phyloP scores from a whole-genome alignment of 2,113 vertebrate genomes.

The Lagenorhynchus albirostris region DNA sequence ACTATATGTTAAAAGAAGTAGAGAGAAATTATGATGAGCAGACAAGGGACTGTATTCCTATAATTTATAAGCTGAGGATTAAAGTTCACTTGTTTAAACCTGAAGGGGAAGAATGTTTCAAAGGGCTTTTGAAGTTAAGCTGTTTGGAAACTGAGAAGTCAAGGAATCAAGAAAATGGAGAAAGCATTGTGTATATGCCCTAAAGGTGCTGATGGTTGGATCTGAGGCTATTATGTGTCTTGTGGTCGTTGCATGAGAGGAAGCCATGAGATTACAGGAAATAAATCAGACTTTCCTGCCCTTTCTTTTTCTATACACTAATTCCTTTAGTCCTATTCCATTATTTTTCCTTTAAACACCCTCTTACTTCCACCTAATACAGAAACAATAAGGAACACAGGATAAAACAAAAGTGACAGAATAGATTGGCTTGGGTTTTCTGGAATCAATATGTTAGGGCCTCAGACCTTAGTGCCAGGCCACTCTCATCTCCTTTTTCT shows the following conservation, averaged over 20 bases:
- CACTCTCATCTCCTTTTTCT: background rate
- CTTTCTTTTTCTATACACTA: background rate
- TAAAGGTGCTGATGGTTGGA: background rate
- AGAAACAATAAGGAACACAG: background rate
- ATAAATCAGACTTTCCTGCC: background rate
- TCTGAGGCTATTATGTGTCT: background rate
- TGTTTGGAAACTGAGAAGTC: constrained; percentile 19
- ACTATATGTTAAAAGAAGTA: background rate
- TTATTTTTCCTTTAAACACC: background rate
- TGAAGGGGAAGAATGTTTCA: background rate
- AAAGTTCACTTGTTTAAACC: constrained; percentile 30
- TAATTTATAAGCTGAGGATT: background rate
- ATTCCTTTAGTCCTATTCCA: background rate
- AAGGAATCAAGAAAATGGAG: background rate
- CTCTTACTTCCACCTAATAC: background rate
- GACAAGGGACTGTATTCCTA: background rate
- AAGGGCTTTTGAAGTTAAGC: constrained; percentile 24
- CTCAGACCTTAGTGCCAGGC: background rate
- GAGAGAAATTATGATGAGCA: background rate
- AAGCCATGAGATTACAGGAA: background rate
- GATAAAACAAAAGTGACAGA: background rate
- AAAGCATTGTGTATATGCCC: background rate
- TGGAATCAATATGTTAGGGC: background rate
- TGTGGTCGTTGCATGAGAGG: background rate
- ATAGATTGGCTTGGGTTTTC: background rate